These are phyloP conservation scores for Ectemnius continuus DNA, from an alignment of 2,888 invertebrate genomes.

Conservation along the genomic window DNA sequence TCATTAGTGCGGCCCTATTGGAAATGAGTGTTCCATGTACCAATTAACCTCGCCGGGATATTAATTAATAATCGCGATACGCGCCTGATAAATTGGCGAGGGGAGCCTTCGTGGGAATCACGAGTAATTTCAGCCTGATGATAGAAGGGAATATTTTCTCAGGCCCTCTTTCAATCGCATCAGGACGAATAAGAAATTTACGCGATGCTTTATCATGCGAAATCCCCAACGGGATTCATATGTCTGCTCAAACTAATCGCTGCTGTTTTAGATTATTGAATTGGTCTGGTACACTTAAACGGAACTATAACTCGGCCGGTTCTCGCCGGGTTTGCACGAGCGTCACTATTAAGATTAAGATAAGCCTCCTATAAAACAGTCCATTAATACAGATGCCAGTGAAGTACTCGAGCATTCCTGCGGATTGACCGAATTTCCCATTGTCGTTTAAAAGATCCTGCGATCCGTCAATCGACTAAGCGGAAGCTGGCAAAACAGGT, in stretches of 20 bases:
- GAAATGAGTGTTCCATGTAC: not conserved
- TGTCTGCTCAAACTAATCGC: slow-evolving; percentile 13
- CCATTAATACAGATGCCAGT: slow-evolving; percentile 8
- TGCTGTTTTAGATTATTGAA: slow-evolving; percentile 8
- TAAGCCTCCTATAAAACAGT: slow-evolving; percentile 17
- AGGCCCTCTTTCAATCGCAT: not conserved
- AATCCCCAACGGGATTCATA: slow-evolving; percentile 18
- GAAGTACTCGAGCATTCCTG: not conserved
- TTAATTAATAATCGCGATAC: slow-evolving; percentile 12
- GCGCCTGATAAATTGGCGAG: not conserved
- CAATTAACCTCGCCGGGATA: not conserved
- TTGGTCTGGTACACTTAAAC: not conserved
- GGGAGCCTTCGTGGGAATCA: not conserved
- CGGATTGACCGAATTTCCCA: no score
- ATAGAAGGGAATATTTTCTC: not conserved
- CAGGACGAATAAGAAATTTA: slow-evolving; percentile 5
- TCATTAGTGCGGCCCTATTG: no score
- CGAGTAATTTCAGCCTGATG: not conserved
- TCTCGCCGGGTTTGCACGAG: slow-evolving; percentile 11
- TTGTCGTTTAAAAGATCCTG: no score
- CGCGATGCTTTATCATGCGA: slow-evolving; percentile 15
- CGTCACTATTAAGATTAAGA: slow-evolving; percentile 18
- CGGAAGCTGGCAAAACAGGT: no score
- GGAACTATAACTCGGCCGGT: not conserved
- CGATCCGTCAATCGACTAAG: no score